Evolutionary conservation across 2,888 invertebrate species (phyloP).

Genomic region (Phrixothrix hirtus): DNA sequence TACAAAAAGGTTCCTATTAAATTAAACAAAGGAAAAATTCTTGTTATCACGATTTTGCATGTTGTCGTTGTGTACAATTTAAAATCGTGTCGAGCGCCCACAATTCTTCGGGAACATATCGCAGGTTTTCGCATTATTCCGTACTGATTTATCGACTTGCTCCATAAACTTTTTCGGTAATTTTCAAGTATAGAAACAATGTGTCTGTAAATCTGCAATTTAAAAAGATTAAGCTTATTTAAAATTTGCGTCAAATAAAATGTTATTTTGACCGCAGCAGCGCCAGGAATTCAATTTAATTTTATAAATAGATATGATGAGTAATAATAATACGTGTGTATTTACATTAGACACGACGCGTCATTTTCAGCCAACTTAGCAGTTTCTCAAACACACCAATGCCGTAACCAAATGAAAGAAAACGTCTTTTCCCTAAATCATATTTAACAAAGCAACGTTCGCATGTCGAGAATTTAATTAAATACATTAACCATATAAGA

Average conservation of each 20-base stretch:
- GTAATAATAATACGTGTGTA: conserved; percentile 18
- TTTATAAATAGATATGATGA: conserved; percentile 37
- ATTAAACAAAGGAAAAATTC: too few relatives aligned
- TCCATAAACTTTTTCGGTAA: too few relatives aligned
- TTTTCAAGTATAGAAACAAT: too few relatives aligned
- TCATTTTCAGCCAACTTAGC: too few relatives aligned
- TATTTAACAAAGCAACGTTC: conserved; percentile 5
- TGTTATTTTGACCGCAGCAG: conserved; percentile 14
- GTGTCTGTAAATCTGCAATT: too few relatives aligned
- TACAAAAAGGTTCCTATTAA: too few relatives aligned
- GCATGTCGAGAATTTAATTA: conserved; percentile 5
- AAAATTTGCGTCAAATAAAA: conserved; percentile 18
- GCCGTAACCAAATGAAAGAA: too few relatives aligned
- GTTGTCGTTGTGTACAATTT: conserved; percentile 11
- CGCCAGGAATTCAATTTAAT: conserved; percentile 24
- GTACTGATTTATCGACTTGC: conserved; percentile 35
- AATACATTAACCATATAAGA: background rate
- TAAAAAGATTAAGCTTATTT: conserved; percentile 16
- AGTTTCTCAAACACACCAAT: too few relatives aligned
- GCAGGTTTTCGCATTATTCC: conserved; percentile 15
- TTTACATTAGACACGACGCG: too few relatives aligned
- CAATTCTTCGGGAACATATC: conserved; percentile 4
- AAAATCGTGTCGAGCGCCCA: conserved; percentile 14
- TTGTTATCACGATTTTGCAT: conserved; percentile 23
- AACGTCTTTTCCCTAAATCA: background rate